Evolutionary conservation across 2,113 vertebrate genomes (phyloP).

Genomic region (Ondatra zibethicus): DNA sequence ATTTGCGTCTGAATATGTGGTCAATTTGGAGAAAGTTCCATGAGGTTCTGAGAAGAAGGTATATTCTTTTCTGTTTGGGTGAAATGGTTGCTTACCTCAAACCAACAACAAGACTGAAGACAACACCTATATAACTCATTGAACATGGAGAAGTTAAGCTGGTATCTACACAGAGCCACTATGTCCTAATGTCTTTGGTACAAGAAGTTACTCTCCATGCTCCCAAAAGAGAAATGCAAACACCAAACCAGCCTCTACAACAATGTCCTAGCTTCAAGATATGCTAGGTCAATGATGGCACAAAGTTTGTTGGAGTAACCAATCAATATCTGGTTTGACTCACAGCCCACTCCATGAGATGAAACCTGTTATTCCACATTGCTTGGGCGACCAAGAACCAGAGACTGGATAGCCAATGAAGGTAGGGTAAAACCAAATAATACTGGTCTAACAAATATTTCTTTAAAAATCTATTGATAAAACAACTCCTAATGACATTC

Average conservation of each 20-base stretch:
- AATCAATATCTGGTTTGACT: not conserved
- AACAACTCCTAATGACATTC: not conserved
- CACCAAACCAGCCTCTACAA: not conserved
- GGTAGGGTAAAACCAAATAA: not conserved
- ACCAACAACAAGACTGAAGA: not conserved
- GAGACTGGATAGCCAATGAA: not conserved
- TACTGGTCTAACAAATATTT: not conserved
- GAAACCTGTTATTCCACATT: not conserved
- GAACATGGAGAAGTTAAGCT: not conserved
- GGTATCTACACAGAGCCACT: not conserved
- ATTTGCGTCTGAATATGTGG: not conserved
- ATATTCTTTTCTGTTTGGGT: not conserved
- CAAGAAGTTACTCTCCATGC: not conserved
- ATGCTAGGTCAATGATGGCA: not conserved
- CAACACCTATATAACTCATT: not conserved
- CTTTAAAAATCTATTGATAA: not conserved
- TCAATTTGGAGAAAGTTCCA: not conserved
- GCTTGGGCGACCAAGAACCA: not conserved
- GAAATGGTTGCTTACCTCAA: not conserved
- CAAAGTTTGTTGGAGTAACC: not conserved
- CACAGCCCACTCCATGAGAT: not conserved
- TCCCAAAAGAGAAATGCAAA: not conserved
- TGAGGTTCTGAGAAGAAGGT: not conserved
- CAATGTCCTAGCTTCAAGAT: not conserved
- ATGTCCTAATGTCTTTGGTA: not conserved